Evolutionary conservation across 2,888 invertebrate genomes (phyloP).

Genomic region (Pristionchus arcanus): DNA sequence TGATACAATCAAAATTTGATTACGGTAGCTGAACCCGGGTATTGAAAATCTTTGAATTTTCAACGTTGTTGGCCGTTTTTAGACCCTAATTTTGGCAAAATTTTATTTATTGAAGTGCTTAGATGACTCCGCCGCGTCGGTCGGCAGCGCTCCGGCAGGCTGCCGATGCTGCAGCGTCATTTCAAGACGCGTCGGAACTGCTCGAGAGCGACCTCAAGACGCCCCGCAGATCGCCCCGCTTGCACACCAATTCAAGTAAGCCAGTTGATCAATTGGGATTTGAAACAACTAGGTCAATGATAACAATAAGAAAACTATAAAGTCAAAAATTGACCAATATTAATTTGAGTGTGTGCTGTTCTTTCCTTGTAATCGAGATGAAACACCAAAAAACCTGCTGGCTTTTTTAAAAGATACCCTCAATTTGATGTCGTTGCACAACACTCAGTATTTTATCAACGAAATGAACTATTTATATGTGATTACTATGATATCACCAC

Average conservation of each 20-base stretch:
- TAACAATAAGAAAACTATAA: too few species aligned
- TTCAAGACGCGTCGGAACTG: slow-evolving; percentile 28
- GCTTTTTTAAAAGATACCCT: too few species aligned
- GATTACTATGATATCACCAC: too few species aligned
- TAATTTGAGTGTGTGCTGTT: too few species aligned
- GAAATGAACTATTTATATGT: too few species aligned
- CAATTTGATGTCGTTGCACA: too few species aligned
- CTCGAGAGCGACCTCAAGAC: slow-evolving; percentile 6
- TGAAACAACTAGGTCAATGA: not conserved
- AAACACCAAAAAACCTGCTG: not conserved
- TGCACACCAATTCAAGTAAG: slow-evolving; percentile 30
- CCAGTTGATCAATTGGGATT: not conserved
- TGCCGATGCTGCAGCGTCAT: not conserved
- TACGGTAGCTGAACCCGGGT: too few species aligned
- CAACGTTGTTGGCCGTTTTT: too few species aligned
- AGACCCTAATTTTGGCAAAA: not conserved
- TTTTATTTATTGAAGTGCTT: not conserved
- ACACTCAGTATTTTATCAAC: too few species aligned
- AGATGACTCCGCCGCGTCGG: slow-evolving; percentile 49
- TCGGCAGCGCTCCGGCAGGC: slow-evolving; percentile 28
- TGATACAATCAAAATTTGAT: too few species aligned
- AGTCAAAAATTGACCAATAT: too few species aligned
- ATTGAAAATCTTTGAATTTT: too few species aligned
- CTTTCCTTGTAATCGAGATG: not conserved
- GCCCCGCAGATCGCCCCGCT: slow-evolving; percentile 19